Percentiles rank a stretch among this genome's conserved stretches.
Conservation (phyloP, 2,113 vertebrate species). For the Myodes glareolus region DNA sequence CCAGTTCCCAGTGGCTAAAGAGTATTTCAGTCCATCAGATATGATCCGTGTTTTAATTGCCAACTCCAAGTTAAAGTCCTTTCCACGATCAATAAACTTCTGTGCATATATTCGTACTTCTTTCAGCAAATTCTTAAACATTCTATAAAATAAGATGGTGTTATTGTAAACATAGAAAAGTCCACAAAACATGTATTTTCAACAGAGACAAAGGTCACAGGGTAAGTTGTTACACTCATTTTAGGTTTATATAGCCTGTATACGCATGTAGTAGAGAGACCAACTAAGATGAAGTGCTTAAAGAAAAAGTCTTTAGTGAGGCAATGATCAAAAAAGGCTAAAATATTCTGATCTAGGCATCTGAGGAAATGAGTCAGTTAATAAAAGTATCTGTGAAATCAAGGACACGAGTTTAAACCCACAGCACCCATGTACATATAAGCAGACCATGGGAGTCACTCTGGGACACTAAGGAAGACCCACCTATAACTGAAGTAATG, state of each 20-base stretch:
- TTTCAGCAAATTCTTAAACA: constrained; percentile 99
- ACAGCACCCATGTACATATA: neutral
- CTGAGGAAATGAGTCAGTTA: neutral
- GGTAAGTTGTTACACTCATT: neutral
- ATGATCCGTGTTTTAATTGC: constrained; percentile 99
- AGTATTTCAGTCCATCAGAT: constrained; percentile 98
- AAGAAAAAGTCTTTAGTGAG: neutral
- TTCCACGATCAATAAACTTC: constrained; percentile 98
- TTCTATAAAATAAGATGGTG: constrained; percentile 86
- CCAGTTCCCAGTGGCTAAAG: constrained; percentile 98
- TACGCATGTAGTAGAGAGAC: neutral
- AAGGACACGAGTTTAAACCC: neutral
- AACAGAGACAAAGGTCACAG: neutral
- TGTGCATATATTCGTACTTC: constrained; percentile 99
- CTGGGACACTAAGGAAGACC: neutral
- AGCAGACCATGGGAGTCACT: neutral
- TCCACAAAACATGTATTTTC: neutral
- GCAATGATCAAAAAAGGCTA: neutral
- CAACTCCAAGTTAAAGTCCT: constrained; percentile 98
- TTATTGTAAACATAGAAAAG: constrained; percentile 12
- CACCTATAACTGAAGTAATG: neutral
- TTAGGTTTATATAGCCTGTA: neutral
- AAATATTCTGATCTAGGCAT: neutral
- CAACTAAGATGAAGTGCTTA: neutral
- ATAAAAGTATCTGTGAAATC: neutral